A percentile compares a stretch with the other conserved stretches of the same genome.
Evolutionary conservation across 1,140 invertebrate species (phyloP).

Genomic region (Sminthurinus signatus): DNA sequence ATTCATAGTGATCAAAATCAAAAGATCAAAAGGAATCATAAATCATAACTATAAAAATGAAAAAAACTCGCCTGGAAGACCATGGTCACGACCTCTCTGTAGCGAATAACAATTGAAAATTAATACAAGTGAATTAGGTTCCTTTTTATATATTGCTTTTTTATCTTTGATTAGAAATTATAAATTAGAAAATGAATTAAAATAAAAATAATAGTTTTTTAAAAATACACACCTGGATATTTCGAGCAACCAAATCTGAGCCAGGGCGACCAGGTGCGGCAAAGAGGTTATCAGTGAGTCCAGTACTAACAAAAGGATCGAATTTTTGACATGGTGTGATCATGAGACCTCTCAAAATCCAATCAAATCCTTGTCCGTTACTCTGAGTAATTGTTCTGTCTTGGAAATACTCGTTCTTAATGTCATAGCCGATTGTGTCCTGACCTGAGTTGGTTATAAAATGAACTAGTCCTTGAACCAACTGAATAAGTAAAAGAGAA

Average conservation of each 20-base stretch:
- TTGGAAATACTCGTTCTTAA: constrained; percentile 25
- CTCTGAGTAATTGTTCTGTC: constrained; percentile 16
- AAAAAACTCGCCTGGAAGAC: too few relatives aligned
- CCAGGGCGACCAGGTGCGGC: constrained; percentile 71
- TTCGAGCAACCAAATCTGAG: constrained; percentile 73
- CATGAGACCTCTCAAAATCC: constrained; percentile 75
- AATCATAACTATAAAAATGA: too few relatives aligned
- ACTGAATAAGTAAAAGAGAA: too few relatives aligned
- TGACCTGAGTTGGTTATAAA: constrained; percentile 11
- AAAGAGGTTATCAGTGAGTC: constrained; percentile 88
- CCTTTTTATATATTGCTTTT: too few relatives aligned
- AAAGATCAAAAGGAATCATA: too few relatives aligned
- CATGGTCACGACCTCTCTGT: constrained; percentile 58
- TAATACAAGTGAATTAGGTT: too few relatives aligned
- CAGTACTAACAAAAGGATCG: constrained; percentile 88
- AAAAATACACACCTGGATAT: constrained; percentile 20
- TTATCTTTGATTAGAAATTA: too few relatives aligned
- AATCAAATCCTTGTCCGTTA: constrained; percentile 52
- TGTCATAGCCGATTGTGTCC: constrained; percentile 8
- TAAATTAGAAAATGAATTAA: too few relatives aligned
- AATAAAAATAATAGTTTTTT: neutral
- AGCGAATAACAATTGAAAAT: neutral
- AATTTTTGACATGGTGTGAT: constrained; percentile 85
- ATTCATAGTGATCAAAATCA: too few relatives aligned
- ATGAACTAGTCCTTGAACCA: constrained; percentile 34